Conservation (phyloP, 2,797 vertebrate species). For the Miichthys miiuy region DNA sequence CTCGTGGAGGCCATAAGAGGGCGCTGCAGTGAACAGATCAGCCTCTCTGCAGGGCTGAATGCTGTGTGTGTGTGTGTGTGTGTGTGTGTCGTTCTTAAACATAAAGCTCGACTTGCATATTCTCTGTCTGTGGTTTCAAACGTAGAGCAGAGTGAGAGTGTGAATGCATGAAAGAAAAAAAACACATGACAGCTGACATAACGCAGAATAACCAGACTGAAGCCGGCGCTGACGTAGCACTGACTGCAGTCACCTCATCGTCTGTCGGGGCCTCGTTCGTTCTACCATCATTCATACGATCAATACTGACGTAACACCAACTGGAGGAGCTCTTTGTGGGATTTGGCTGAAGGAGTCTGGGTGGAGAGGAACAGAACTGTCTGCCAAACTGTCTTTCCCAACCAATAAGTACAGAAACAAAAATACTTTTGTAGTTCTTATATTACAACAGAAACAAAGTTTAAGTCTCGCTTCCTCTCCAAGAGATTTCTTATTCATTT, state of each 20-base stretch:
- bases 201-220: slow-evolving; percentile 29
- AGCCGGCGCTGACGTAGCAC: slow-evolving; percentile 43
- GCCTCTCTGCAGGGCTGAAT: neutral
- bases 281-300: slow-evolving; percentile 35
- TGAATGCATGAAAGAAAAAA: slow-evolving; percentile 10
- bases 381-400: slow-evolving; percentile 25
- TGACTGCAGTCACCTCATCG: slow-evolving; percentile 21
- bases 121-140: slow-evolving; percentile 12
- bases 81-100: neutral
- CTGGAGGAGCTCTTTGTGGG: slow-evolving; percentile 15
- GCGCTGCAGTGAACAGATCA: neutral
- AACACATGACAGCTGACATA: slow-evolving; percentile 46
- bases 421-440: neutral
- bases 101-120: neutral
- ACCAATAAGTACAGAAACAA: neutral
- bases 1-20: slow-evolving; percentile 4
- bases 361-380: slow-evolving; percentile 16
- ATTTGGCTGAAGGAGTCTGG: slow-evolving; percentile 5
- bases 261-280: slow-evolving; percentile 6
- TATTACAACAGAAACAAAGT: slow-evolving; percentile 16
- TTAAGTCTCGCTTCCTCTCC: neutral
- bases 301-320: slow-evolving; percentile 33
- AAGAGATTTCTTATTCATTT: neutral
- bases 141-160: neutral
- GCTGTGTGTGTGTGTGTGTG: too few relatives aligned